Percentiles rank a stretch among this genome's conserved stretches.
These are phyloP conservation scores for Orthosia cruda DNA, from an alignment of 2,888 invertebrate genomes.

Conservation along the genomic window DNA sequence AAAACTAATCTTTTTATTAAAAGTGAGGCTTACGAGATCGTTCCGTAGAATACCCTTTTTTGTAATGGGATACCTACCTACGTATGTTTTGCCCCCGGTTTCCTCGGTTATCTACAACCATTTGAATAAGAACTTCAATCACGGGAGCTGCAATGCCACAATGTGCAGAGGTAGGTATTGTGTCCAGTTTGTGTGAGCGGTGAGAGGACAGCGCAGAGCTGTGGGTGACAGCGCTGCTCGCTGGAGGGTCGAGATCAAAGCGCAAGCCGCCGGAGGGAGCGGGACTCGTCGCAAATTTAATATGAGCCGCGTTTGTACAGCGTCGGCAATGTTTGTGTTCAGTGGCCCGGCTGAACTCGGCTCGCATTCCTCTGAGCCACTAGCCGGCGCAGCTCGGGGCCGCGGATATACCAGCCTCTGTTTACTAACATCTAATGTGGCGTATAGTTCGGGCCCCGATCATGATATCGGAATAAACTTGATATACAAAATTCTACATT, in stretches of 20 bases:
- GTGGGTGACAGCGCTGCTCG: conserved; percentile 45
- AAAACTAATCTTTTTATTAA: no score
- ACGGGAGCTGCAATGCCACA: background rate
- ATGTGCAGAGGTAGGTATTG: conserved; percentile 17
- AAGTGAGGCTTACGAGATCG: no score
- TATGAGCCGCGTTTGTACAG: conserved; percentile 44
- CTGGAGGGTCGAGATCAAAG: conserved; percentile 63
- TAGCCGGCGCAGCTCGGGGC: background rate
- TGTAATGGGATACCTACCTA: background rate
- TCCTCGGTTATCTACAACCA: background rate
- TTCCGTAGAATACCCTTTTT: background rate
- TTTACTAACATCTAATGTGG: background rate
- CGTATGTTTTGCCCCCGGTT: background rate
- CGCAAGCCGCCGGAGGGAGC: conserved; percentile 55
- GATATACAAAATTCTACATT: background rate
- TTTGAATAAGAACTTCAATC: conserved; percentile 3
- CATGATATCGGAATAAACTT: background rate
- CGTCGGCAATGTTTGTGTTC: conserved; percentile 61
- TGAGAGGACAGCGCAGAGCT: conserved; percentile 3
- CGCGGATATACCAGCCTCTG: background rate
- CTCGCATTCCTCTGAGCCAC: background rate
- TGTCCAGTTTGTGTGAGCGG: background rate
- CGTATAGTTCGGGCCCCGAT: background rate
- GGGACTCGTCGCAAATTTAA: conserved; percentile 40
- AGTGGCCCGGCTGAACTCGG: conserved; percentile 45